These are phyloP conservation scores for Danaus chrysippus DNA, from an alignment of 2,888 invertebrate species.

Conservation along the genomic window DNA sequence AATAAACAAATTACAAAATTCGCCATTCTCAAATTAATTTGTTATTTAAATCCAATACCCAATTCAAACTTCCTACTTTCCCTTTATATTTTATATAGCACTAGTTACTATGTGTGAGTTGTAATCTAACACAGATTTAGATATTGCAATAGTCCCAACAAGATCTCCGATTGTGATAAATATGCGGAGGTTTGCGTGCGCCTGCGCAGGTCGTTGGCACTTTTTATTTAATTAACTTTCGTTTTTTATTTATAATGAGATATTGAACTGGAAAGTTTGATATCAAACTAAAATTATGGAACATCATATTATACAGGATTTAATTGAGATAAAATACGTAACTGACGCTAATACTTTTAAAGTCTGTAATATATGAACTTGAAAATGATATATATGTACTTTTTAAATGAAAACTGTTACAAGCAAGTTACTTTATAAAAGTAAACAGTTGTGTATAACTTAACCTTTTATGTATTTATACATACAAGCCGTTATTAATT, in stretches of 20 bases:
- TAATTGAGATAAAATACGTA: not conserved
- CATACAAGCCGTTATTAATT: too few species aligned
- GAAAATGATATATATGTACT: too few species aligned
- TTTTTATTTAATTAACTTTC: conserved; percentile 48
- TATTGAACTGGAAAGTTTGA: conserved; percentile 18
- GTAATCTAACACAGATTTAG: conserved; percentile 11
- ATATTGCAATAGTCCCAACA: conserved; percentile 31
- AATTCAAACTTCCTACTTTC: not conserved
- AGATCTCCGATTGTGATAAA: conserved; percentile 55
- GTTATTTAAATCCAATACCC: too few species aligned
- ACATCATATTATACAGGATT: not conserved
- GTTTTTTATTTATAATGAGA: conserved; percentile 37
- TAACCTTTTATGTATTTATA: too few species aligned
- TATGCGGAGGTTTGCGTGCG: conserved; percentile 57
- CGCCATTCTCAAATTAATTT: too few species aligned
- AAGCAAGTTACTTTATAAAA: too few species aligned
- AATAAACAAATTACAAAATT: too few species aligned
- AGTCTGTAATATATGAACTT: too few species aligned
- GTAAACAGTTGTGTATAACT: too few species aligned
- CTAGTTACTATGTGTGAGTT: not conserved
- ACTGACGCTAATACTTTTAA: too few species aligned
- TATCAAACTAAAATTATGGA: not conserved
- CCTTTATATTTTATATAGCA: not conserved
- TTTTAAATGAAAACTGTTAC: too few species aligned
- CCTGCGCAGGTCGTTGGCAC: conserved; percentile 35